Evolutionary conservation across 2,797 vertebrate genomes (phyloP).

Genomic region (Coluber constrictor): DNA sequence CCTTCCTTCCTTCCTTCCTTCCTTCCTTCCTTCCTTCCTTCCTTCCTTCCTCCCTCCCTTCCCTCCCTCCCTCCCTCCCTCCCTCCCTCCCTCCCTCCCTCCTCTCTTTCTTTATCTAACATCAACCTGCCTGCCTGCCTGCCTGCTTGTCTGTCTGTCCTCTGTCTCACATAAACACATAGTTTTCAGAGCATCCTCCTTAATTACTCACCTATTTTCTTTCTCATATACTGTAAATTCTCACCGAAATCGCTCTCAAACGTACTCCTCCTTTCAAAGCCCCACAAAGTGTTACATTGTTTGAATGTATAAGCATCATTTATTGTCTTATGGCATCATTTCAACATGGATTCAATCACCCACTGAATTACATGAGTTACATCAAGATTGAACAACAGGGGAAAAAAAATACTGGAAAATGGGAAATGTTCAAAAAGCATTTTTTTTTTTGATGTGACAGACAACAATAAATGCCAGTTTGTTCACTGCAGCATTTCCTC

Average conservation of each 20-base stretch:
- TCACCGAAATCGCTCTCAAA: background rate
- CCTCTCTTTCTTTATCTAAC: too few relatives aligned
- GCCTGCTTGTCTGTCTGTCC: fast-evolving
- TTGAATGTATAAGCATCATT: background rate
- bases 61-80: too few relatives aligned
- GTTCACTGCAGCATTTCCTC: slow-evolving; percentile 42
- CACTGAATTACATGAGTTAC: background rate
- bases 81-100: too few relatives aligned
- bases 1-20: too few relatives aligned
- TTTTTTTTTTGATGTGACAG: slow-evolving; percentile 5
- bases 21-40: too few relatives aligned
- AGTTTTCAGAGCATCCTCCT: background rate
- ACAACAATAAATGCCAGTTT: slow-evolving; percentile 51
- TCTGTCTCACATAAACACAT: background rate
- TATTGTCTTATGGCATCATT: background rate
- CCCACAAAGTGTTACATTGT: background rate
- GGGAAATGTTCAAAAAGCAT: slow-evolving; percentile 23
- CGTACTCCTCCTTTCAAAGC: background rate
- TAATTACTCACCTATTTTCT: background rate
- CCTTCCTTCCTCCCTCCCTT: too few relatives aligned
- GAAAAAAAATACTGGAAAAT: background rate
- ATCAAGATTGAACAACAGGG: background rate
- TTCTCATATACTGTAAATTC: background rate
- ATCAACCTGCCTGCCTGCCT: too few relatives aligned
- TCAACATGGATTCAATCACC: background rate